These are phyloP conservation scores for Sitophilus oryzae DNA, from an alignment of 1,140 invertebrate genomes.

Conservation along the genomic window DNA sequence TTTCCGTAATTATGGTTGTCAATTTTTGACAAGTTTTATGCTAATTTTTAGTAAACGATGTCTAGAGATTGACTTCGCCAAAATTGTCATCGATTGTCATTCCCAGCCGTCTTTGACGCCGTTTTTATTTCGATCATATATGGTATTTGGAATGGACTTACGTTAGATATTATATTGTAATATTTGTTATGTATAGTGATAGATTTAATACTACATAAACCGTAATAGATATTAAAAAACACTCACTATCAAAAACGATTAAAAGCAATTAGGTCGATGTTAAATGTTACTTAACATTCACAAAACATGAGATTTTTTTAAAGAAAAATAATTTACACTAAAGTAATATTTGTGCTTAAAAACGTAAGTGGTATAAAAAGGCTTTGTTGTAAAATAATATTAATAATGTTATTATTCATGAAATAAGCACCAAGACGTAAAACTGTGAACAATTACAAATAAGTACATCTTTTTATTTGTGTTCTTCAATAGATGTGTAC, in stretches of 20 bases:
- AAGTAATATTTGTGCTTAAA: not conserved
- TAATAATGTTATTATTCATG: conserved; percentile 8
- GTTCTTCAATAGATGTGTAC: conserved; percentile 25
- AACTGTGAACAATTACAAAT: conserved; percentile 14
- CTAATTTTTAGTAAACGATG: no score
- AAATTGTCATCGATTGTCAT: no score
- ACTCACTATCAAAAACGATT: not conserved
- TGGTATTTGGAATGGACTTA: not conserved
- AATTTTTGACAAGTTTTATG: no score
- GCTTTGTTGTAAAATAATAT: not conserved
- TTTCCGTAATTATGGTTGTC: no score
- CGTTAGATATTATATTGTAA: not conserved
- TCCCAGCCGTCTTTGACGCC: no score
- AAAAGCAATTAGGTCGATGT: not conserved
- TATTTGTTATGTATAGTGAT: not conserved
- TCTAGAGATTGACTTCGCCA: no score
- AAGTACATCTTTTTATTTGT: conserved; percentile 24
- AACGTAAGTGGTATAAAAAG: conserved; percentile 1
- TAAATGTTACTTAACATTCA: not conserved
- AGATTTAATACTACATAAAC: not conserved
- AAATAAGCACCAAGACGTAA: conserved; percentile 23
- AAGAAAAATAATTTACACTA: not conserved
- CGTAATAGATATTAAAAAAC: not conserved
- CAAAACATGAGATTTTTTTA: not conserved
- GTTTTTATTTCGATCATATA: no score